Percentiles rank a stretch among this genome's conserved stretches.
Conservation (phyloP, 2,888 invertebrate species). For the Parnassius mnemosyne region DNA sequence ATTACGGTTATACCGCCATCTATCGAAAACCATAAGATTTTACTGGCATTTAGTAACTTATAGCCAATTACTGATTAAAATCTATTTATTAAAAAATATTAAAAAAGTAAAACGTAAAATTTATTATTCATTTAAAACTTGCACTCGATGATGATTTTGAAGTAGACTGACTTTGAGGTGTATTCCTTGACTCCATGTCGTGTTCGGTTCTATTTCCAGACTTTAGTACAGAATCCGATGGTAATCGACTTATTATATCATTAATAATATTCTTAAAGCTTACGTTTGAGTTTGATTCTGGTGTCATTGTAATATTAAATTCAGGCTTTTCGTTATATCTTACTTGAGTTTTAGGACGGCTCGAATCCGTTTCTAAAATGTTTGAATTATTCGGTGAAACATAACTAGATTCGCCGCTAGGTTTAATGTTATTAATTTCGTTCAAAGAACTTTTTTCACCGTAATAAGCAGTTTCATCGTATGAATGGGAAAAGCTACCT, state of each 20-base stretch:
- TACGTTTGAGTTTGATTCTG: conserved; percentile 1
- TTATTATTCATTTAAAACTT: not conserved
- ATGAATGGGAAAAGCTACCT: not conserved
- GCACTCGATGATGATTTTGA: not conserved
- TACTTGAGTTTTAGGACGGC: not conserved
- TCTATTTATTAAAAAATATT: not conserved
- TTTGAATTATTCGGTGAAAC: conserved; percentile 1
- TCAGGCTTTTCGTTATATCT: conserved; percentile 1
- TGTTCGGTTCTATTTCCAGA: not conserved
- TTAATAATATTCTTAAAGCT: conserved; percentile 15
- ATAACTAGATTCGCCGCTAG: conserved; percentile 1
- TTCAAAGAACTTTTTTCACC: conserved; percentile 2
- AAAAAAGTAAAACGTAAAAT: too few relatives aligned
- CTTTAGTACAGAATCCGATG: conserved; percentile 30
- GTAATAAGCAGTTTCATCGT: not conserved
- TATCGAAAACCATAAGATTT: too few relatives aligned
- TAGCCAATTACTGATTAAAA: too few relatives aligned
- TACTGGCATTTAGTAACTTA: too few relatives aligned
- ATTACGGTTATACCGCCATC: too few relatives aligned
- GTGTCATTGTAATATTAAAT: conserved; percentile 5
- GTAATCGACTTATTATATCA: conserved; percentile 19
- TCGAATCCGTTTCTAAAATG: not conserved
- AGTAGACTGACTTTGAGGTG: not conserved
- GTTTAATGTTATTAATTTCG: conserved; percentile 5
- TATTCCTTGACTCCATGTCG: not conserved